Percentiles rank a stretch among this genome's conserved stretches.
Evolutionary conservation across 1,140 invertebrate genomes (phyloP).

Genomic region (Mylabris phalerata): DNA sequence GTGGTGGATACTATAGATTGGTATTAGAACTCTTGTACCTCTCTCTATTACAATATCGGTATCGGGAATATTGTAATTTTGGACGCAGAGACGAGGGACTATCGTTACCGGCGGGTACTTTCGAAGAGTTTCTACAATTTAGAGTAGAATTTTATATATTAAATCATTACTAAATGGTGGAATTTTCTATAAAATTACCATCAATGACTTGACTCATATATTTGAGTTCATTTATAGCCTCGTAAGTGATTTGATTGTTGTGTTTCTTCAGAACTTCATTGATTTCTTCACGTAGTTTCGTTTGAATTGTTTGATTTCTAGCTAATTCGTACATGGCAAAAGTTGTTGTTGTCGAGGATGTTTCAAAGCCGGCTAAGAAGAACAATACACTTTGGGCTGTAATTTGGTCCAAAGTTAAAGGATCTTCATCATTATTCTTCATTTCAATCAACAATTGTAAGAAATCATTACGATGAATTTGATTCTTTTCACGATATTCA

Average conservation of each 20-base stretch:
- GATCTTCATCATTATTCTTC: not conserved
- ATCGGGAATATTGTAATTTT: slow-evolving; percentile 41
- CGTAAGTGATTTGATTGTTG: slow-evolving; percentile 47
- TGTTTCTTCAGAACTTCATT: slow-evolving; percentile 41
- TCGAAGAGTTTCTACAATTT: slow-evolving; percentile 44
- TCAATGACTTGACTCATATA: slow-evolving; percentile 30
- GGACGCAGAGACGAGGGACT: slow-evolving; percentile 40
- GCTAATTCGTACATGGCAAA: slow-evolving; percentile 46
- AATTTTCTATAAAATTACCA: slow-evolving; percentile 34
- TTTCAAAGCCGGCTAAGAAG: slow-evolving; percentile 46
- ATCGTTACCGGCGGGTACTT: slow-evolving; percentile 48
- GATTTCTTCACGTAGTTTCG: slow-evolving; percentile 43
- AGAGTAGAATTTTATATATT: not conserved
- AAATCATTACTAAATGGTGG: not conserved
- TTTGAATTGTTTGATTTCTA: slow-evolving; percentile 42
- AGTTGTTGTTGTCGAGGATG: slow-evolving; percentile 41
- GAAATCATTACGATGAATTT: slow-evolving; percentile 6
- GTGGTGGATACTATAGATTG: slow-evolving; percentile 53
- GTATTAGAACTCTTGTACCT: slow-evolving; percentile 51
- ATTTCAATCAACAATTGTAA: slow-evolving; percentile 19
- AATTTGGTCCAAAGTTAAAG: not conserved
- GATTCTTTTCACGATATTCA: no score
- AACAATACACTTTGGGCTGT: slow-evolving; percentile 12
- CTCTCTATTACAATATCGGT: slow-evolving; percentile 41
- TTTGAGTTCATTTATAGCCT: slow-evolving; percentile 47